Conservation (phyloP, 2,797 vertebrate genomes). For the Acanthis flammea region DNA sequence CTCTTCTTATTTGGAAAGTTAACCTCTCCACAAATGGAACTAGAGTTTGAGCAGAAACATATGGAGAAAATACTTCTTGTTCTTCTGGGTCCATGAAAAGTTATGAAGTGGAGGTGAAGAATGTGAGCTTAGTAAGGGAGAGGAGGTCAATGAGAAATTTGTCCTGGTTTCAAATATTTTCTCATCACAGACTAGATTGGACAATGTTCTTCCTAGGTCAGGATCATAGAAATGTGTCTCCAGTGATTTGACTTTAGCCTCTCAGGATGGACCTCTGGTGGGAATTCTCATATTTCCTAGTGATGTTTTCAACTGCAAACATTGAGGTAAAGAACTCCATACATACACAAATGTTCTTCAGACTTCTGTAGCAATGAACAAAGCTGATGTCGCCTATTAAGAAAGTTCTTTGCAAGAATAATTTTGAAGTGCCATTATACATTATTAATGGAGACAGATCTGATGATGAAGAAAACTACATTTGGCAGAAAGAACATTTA, state of each 20-base stretch:
- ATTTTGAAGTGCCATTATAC: not conserved
- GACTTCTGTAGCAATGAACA: not conserved
- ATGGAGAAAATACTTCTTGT: conserved; percentile 1
- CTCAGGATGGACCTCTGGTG: not conserved
- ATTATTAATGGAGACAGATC: conserved; percentile 51
- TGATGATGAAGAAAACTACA: conserved; percentile 43
- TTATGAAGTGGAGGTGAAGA: conserved; percentile 41
- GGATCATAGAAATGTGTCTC: not conserved
- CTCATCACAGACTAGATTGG: not conserved
- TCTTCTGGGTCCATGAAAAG: conserved; percentile 5
- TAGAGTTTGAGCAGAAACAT: conserved; percentile 41
- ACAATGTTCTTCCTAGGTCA: not conserved
- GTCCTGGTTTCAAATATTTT: conserved; percentile 48
- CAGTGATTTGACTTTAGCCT: not conserved
- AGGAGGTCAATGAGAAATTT: conserved; percentile 54
- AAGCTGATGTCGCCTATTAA: not conserved
- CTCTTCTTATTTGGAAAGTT: conserved; percentile 21
- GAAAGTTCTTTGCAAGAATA: conserved; percentile 9
- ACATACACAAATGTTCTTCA: not conserved
- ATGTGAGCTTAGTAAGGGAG: not conserved
- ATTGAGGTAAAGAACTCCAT: conserved; percentile 14
- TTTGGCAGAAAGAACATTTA: conserved; percentile 49
- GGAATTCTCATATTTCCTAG: not conserved
- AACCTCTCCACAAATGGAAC: conserved; percentile 11
- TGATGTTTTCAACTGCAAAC: not conserved